phyloP scores from a whole-genome alignment of 2,888 invertebrate genomes.

The Phaedon cochleariae region DNA sequence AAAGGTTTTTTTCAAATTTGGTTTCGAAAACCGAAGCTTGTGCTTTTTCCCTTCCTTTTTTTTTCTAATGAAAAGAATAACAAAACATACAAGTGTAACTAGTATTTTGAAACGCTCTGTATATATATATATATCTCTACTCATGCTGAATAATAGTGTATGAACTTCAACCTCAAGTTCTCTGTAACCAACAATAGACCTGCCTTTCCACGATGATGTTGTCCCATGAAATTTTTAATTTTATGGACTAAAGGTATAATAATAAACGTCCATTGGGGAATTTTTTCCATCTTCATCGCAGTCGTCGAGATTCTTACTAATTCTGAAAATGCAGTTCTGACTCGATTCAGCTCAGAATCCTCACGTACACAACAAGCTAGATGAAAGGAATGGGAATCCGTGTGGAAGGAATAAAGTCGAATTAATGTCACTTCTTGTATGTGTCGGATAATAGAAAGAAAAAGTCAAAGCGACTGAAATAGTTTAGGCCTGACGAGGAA shows the following conservation, averaged over 20 bases:
- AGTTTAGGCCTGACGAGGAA: neutral
- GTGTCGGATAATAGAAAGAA: neutral
- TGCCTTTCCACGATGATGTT: neutral
- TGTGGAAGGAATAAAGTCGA: slow-evolving; percentile 2
- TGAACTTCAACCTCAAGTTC: neutral
- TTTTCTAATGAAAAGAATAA: too few relatives aligned
- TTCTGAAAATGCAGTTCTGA: neutral
- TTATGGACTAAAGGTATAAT: neutral
- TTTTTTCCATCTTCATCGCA: neutral
- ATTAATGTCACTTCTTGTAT: neutral
- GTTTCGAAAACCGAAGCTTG: too few relatives aligned
- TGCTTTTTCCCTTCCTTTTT: too few relatives aligned
- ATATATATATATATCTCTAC: too few relatives aligned
- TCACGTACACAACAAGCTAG: neutral
- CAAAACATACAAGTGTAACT: too few relatives aligned
- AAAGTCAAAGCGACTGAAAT: neutral
- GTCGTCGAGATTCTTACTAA: neutral
- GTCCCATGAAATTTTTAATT: neutral
- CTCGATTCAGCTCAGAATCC: neutral
- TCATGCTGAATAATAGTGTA: too few relatives aligned
- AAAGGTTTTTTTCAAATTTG: too few relatives aligned
- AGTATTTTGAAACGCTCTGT: too few relatives aligned
- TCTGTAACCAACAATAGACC: neutral
- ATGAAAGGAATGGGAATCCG: neutral
- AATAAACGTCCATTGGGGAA: neutral